Evolutionary conservation across 2,797 vertebrate genomes (phyloP).

Genomic region (Parauchenoglanis punctatus): DNA sequence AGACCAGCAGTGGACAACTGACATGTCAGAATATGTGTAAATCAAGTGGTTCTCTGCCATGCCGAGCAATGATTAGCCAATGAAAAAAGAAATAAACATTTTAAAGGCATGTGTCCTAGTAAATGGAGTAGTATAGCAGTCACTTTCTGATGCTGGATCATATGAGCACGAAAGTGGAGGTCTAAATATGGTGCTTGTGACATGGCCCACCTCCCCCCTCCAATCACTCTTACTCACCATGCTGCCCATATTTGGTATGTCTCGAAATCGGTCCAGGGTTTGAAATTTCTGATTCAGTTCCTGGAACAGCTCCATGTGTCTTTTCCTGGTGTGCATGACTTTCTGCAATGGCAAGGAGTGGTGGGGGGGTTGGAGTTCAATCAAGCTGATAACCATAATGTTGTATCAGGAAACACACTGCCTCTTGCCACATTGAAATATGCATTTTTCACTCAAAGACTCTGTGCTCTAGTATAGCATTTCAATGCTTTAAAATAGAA

Average conservation of each 20-base stretch:
- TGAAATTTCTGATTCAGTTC: conserved; percentile 99
- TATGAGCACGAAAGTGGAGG: conserved; percentile 40
- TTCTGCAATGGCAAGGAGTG: conserved; percentile 90
- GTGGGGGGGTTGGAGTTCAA: conserved; percentile 56
- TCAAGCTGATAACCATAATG: conserved; percentile 61
- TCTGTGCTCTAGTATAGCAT: conserved; percentile 10
- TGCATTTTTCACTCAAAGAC: conserved; percentile 40
- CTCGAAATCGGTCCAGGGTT: conserved; percentile 99
- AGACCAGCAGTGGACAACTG: conserved; percentile 1
- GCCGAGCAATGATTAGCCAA: conserved; percentile 73
- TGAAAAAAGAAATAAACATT: conserved; percentile 66
- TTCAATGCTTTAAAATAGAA: conserved; percentile 20
- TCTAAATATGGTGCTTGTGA: conserved; percentile 62
- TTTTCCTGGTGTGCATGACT: conserved; percentile 99
- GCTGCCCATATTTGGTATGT: conserved; percentile 99
- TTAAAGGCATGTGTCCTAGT: conserved; percentile 69
- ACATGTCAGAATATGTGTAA: conserved; percentile 36
- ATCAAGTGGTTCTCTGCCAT: conserved; percentile 61
- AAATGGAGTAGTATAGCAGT: conserved; percentile 61
- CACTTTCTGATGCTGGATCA: conserved; percentile 62
- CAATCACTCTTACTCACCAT: conserved; percentile 87
- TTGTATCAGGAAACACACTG: conserved; percentile 55
- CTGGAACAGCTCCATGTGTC: conserved; percentile 99
- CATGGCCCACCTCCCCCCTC: conserved; percentile 36
- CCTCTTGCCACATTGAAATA: conserved; percentile 41